phyloP scores from a whole-genome alignment of 2,113 vertebrate species.

The Suncus etruscus region DNA sequence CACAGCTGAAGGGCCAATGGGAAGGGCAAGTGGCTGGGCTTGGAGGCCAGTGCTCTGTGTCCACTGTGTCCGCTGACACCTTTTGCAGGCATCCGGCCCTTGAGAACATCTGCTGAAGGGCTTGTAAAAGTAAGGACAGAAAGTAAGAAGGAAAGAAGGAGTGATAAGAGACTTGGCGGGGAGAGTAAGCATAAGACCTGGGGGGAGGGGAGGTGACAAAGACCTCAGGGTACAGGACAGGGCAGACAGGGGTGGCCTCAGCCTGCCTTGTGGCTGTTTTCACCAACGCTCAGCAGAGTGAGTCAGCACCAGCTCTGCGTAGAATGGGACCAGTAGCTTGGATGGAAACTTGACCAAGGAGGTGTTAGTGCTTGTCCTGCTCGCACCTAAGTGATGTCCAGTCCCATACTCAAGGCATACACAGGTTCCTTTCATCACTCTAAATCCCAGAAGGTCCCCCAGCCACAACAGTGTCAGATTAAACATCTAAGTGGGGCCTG shows the following conservation, averaged over 20 bases:
- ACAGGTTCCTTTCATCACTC: neutral
- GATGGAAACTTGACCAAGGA: neutral
- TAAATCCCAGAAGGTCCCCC: neutral
- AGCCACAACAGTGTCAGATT: neutral
- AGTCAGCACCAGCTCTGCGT: conserved; percentile 49
- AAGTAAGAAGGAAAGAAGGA: neutral
- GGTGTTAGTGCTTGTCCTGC: too few species aligned
- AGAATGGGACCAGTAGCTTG: neutral
- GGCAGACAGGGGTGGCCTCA: neutral
- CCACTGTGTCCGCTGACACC: neutral
- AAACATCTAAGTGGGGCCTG: neutral
- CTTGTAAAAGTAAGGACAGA: neutral
- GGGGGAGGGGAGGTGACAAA: neutral
- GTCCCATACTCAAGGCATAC: neutral
- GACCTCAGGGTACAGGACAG: neutral
- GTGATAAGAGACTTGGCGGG: neutral
- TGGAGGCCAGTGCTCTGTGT: neutral
- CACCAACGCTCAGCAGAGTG: neutral
- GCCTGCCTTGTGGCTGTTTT: neutral
- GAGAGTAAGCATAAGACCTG: neutral
- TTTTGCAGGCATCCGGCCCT: neutral
- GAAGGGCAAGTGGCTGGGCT: neutral
- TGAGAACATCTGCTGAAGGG: neutral
- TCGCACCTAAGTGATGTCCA: neutral
- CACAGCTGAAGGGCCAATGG: neutral